A percentile compares a stretch with the other conserved stretches of the same genome.
Evolutionary conservation across 1,140 invertebrate species (phyloP).

Genomic region (Stegodyphus mimosarum): DNA sequence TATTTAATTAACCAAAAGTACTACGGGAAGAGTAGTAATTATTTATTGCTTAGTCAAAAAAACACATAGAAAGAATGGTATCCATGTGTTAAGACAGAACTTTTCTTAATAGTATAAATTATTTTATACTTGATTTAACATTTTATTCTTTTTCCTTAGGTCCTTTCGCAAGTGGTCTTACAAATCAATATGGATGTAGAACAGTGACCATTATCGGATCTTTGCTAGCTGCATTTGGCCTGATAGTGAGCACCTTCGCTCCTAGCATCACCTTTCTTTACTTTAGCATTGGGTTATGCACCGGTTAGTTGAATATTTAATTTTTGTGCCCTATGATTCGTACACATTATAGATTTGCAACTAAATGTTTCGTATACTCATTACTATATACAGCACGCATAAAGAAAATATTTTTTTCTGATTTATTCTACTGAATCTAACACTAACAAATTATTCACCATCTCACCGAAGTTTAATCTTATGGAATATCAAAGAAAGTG

Average conservation of each 20-base stretch:
- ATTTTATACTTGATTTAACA: background rate
- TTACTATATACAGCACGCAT: too few relatives aligned
- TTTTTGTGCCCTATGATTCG: too few relatives aligned
- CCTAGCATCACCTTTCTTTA: slow-evolving; percentile 81
- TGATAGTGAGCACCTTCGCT: slow-evolving; percentile 81
- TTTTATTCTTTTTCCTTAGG: slow-evolving; percentile 71
- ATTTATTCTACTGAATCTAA: too few relatives aligned
- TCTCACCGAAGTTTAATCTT: too few relatives aligned
- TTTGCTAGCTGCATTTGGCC: slow-evolving; percentile 80
- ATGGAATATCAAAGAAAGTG: too few relatives aligned
- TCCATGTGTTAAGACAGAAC: background rate
- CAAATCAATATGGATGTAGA: slow-evolving; percentile 92
- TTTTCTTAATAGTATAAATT: background rate
- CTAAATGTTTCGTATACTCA: too few relatives aligned
- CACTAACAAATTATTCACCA: too few relatives aligned
- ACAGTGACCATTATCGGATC: slow-evolving; percentile 87
- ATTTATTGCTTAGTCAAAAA: background rate
- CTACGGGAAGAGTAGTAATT: background rate
- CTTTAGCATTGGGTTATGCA: slow-evolving; percentile 86
- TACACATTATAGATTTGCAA: too few relatives aligned
- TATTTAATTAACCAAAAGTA: background rate
- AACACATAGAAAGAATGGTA: background rate
- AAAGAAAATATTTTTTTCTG: too few relatives aligned
- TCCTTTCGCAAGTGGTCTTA: slow-evolving; percentile 90
- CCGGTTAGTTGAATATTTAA: slow-evolving; percentile 69